Evolutionary conservation across 2,113 vertebrate species (phyloP), one percentile per base, ranked within the genome.

Genomic region (Pachyramphus minor): DNA sequence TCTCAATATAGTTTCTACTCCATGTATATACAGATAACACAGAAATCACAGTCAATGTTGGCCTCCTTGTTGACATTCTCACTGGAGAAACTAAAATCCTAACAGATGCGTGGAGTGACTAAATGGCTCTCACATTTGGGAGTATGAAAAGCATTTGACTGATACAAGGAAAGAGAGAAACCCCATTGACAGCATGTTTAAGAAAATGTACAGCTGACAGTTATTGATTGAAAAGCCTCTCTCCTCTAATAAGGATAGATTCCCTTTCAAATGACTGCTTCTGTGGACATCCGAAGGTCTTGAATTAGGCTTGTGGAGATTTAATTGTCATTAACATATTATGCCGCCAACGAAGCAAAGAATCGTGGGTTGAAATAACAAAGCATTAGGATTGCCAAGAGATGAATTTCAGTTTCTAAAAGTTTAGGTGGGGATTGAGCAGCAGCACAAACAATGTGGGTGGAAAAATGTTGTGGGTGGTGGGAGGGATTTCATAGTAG

Each of bases 401-500:
- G 88, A 94, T 93, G 69, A 89, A 95, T 96, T 97, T 96, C 95
- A 90, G 83, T 96, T 96, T 92, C 90, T 93, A 76, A 75, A 94
- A 96, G 88, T 97, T 97, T 97, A 95, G 90, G 83, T 91, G 92
- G 96, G 58, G 93, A 92, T 94, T 96, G 83, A 95, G 74, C 76
- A 68, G 90, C 86, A 97, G 96, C 89, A 94, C 92, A 97, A 97
- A 97, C 95, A 97, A 87, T 76, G 96, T 97, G 95, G 96, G 96
- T 90, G 92, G 80, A 93, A 96, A 92, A 95, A 95, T 96, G 80
- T 95, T 87, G 95, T 96, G 95, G 93, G 96, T 95, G 96, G 93
- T 96, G 92, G 95, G 96, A 96, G 95, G 95, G 93, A 94, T 96
- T 96, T 93, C 88, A 86, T 89, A 80, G 95, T 90, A 96, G 96